Evolutionary conservation across 2,113 vertebrate genomes (phyloP).

Genomic region (Pangasianodon hypophthalmus): DNA sequence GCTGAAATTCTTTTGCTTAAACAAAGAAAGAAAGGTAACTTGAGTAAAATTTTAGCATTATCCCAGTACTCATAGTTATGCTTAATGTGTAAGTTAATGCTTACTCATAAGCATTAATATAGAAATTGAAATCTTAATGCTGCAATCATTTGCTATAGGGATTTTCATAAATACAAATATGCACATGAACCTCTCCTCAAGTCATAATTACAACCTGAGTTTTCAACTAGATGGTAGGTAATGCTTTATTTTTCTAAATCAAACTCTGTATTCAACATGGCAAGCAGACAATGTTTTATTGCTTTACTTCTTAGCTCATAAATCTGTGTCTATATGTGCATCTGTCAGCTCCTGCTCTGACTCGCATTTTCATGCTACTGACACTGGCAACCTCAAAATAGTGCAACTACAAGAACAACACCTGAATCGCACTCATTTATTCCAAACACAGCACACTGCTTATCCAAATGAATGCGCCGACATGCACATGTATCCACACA

Average conservation of each 20-base stretch:
- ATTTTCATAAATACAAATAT: neutral
- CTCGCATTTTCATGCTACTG: slow-evolving; percentile 18
- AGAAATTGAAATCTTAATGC: neutral
- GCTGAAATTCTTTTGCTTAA: neutral
- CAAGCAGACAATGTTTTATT: neutral
- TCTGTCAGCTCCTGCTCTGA: neutral
- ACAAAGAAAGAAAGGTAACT: neutral
- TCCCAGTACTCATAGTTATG: neutral
- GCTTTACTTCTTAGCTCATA: neutral
- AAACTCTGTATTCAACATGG: neutral
- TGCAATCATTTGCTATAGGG: neutral
- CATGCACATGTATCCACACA: slow-evolving; percentile 17
- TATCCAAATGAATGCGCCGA: slow-evolving; percentile 27
- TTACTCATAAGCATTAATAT: neutral
- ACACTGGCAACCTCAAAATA: neutral
- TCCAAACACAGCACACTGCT: slow-evolving; percentile 10
- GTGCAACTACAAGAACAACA: neutral
- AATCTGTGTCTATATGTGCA: neutral
- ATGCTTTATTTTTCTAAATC: neutral
- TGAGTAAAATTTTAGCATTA: neutral
- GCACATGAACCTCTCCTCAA: neutral
- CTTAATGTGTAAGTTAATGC: too few relatives aligned
- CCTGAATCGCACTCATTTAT: neutral
- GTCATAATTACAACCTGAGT: neutral
- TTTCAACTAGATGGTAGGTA: neutral